A percentile compares a stretch with the other conserved stretches of the same genome.
phyloP scores from a whole-genome alignment of 2,797 vertebrate species.

The Octomys mimax region DNA sequence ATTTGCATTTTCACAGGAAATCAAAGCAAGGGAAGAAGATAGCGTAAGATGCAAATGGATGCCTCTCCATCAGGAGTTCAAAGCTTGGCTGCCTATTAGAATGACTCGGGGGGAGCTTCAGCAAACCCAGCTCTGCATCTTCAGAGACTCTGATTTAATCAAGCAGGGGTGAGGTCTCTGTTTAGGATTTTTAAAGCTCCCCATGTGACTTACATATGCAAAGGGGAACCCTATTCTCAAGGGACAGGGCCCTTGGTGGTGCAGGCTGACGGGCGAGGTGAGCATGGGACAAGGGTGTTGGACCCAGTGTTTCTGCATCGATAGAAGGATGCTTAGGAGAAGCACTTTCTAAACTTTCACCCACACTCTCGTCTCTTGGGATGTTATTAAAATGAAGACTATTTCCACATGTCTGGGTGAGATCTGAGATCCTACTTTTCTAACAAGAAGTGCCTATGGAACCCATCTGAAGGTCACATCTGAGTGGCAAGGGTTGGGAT shows the following conservation, averaged over 20 bases:
- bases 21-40: constrained; percentile 56
- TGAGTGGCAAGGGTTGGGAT: neutral
- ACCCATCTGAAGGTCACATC: neutral
- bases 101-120: neutral
- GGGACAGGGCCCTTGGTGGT: neutral
- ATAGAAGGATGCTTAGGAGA: neutral
- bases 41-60: neutral
- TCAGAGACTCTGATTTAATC: constrained; percentile 13
- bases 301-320: accelerated
- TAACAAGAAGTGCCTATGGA: neutral
- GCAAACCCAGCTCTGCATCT: neutral
- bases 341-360: neutral
- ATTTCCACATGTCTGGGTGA: neutral
- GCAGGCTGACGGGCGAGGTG: neutral
- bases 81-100: neutral
- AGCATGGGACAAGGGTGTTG: accelerated
- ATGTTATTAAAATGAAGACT: constrained; percentile 4
- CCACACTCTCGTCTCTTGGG: neutral
- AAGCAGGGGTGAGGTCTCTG: neutral
- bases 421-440: neutral
- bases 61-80: neutral
- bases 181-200: neutral
- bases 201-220: neutral
- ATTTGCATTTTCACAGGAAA: constrained; percentile 75
- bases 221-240: neutral